These are phyloP conservation scores for Laspeyria flexula DNA, from an alignment of 2,888 invertebrate genomes.

Conservation along the genomic window DNA sequence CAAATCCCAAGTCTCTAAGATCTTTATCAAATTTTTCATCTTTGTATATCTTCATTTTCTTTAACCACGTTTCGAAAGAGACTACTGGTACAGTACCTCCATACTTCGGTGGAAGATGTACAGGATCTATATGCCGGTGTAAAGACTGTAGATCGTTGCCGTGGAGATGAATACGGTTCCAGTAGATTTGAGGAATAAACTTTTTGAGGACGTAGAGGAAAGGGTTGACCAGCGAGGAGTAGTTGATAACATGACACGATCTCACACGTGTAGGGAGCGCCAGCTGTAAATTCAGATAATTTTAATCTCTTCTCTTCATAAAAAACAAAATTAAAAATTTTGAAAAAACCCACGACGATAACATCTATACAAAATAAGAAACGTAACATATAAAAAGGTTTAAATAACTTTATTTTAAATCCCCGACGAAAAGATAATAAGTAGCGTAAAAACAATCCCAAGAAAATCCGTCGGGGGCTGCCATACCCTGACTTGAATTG, in stretches of 20 bases:
- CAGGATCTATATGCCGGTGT: conserved; percentile 64
- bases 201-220: conserved; percentile 92
- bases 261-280: conserved; percentile 89
- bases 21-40: conserved; percentile 86
- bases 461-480: too few species aligned
- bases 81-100: conserved; percentile 79
- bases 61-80: conserved; percentile 86
- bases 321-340: too few species aligned
- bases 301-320: too few species aligned
- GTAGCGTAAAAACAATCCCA: too few species aligned
- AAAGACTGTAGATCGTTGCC: conserved; percentile 72
- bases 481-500: too few species aligned
- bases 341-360: too few species aligned
- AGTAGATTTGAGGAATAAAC: conserved; percentile 88
- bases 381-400: too few species aligned
- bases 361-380: too few species aligned
- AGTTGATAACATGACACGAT: conserved; percentile 91
- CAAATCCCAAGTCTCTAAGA: conserved; percentile 87
- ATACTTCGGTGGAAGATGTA: conserved; percentile 65
- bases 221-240: conserved; percentile 92
- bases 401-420: too few species aligned
- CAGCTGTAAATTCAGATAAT: conserved; percentile 71
- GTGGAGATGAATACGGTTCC: conserved; percentile 77
- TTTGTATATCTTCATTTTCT: conserved; percentile 81
- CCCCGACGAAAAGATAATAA: too few species aligned